Conservation (phyloP, 2,797 vertebrate species). For the Urophycis tenuis region DNA sequence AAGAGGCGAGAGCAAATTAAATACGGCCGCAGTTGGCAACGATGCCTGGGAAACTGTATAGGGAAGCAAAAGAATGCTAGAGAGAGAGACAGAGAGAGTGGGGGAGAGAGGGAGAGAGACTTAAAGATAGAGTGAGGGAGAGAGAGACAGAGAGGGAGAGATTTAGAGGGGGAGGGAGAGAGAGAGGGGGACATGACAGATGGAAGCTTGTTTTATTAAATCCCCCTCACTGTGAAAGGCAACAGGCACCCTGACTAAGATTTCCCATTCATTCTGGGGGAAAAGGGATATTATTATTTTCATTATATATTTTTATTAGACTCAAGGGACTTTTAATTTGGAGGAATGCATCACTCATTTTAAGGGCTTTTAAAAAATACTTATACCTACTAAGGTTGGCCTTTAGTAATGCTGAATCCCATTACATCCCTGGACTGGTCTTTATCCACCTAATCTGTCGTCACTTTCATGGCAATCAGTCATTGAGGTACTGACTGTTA, state of each 20-base stretch:
- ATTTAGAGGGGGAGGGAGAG: no score
- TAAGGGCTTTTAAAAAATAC: not conserved
- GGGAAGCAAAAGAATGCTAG: slow-evolving; percentile 6
- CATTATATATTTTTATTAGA: not conserved
- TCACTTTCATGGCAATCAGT: not conserved
- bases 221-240: not conserved
- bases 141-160: no score
- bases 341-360: not conserved
- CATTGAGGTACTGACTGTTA: not conserved
- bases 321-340: not conserved
- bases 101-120: slow-evolving; percentile 1
- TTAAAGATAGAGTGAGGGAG: no score
- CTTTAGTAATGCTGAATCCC: no score
- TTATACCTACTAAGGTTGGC: no score
- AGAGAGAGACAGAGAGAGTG: slow-evolving; percentile 2
- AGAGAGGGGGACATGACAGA: not conserved
- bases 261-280: not conserved
- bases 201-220: slow-evolving; percentile 5
- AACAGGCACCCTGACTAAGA: not conserved
- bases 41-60: not conserved
- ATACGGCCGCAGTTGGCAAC: not conserved
- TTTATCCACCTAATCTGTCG: not conserved
- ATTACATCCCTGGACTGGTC: not conserved
- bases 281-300: not conserved
- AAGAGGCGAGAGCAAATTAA: not conserved